Evolutionary conservation across 1,140 invertebrate species (phyloP), one percentile per base, ranked within the genome.

Genomic region (Drosophila sucinea): DNA sequence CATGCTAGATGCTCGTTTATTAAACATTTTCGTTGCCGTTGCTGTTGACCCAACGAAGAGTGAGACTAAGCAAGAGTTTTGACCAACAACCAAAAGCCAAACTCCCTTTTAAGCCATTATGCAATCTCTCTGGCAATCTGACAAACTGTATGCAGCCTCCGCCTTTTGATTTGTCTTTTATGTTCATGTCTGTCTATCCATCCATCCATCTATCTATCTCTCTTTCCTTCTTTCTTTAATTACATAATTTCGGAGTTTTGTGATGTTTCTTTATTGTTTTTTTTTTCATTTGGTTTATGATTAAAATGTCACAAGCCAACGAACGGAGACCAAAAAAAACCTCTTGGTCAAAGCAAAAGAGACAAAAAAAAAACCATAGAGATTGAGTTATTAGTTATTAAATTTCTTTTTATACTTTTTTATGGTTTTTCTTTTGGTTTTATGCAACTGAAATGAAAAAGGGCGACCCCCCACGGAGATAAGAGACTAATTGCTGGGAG

Each of bases 261-360:
- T 25, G 44, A 51, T 51, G 44, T 51, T 51, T 47, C 23, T 47
- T 47, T 47, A 47, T 47, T 47, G 44, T 47, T 47, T 47, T 47
- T 44, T 2, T 40, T 40, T 11, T 0, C 25, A 27, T 51, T 51
- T 5, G n/a, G 23, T 51, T 51, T 51, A 51, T 51, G 44, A 51
- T 51, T 51, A 51, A 51, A 51, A 51, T 51, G 44, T 51, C 44
- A 51, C 44, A 51, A 51, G 44, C 44, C 44, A 51, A 51, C 44
- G 44, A 51, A 51, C 44, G 44, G 23, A 51, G 25, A 47, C 44
- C 25, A 25, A 25, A 51, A 51, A 27, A 25, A 51, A 8, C 8
- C 25, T 51, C 23, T 51, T 51, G 44, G 44, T 51, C 44, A 51
- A 51, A 47, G 44, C 17, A 47, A 17, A 44, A 4, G 6, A 35